Evolutionary conservation across 2,888 invertebrate genomes (phyloP).

Genomic region (Mystacides longicornis): DNA sequence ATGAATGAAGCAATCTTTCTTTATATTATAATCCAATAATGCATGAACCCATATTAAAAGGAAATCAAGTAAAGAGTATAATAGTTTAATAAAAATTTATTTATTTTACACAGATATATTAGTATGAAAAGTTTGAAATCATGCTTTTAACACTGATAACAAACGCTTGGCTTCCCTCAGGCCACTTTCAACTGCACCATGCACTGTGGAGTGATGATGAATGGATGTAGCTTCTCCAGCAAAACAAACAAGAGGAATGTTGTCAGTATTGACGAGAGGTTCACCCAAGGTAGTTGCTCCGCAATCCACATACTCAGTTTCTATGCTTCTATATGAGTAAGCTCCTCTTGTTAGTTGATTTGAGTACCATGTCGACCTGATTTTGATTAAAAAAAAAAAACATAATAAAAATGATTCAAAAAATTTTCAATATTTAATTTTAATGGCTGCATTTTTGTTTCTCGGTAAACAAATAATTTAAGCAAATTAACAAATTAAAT

Average conservation of each 20-base stretch:
- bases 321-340: conserved; percentile 55
- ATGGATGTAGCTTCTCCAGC: conserved; percentile 63
- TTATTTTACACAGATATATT: too few relatives aligned
- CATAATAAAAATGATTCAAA: too few relatives aligned
- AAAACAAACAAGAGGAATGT: conserved; percentile 51
- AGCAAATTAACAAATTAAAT: too few relatives aligned
- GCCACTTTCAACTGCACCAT: conserved; percentile 69
- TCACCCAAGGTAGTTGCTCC: conserved; percentile 48
- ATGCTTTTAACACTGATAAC: conserved; percentile 31
- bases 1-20: too few relatives aligned
- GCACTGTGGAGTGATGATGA: conserved; percentile 58
- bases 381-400: too few relatives aligned
- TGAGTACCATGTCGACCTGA: conserved; percentile 57
- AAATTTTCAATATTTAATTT: too few relatives aligned
- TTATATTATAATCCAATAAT: too few relatives aligned
- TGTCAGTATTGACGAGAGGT: conserved; percentile 39
- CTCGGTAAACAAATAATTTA: too few relatives aligned
- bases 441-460: too few relatives aligned
- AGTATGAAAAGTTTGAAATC: background rate
- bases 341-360: conserved; percentile 56
- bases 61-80: too few relatives aligned
- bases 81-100: too few relatives aligned
- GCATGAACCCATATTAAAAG: too few relatives aligned
- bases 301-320: conserved; percentile 48
- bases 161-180: conserved; percentile 63